phyloP scores from a whole-genome alignment of 92 coral and sea anemone species.

The Desmophyllum pertusum region DNA sequence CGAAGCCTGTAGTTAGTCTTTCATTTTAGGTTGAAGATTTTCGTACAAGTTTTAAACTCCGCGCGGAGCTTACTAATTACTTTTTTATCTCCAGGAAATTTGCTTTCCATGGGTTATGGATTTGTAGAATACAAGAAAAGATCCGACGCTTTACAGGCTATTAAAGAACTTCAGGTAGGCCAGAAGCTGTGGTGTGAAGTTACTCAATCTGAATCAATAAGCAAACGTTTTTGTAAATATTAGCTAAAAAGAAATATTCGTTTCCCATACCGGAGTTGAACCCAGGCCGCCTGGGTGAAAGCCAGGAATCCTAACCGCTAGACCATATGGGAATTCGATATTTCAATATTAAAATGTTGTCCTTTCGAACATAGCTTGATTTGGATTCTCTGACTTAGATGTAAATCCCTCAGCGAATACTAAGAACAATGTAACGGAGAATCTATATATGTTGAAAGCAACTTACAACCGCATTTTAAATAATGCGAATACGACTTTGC shows the following conservation, averaged over 20 bases:
- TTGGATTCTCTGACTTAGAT: no score
- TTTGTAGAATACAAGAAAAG: slow-evolving; percentile 93
- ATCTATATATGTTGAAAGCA: no score
- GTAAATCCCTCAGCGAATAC: no score
- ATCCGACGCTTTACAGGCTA: slow-evolving; percentile 79
- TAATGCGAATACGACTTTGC: no score
- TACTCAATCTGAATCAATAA: background rate
- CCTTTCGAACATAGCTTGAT: no score
- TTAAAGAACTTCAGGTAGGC: slow-evolving; percentile 87
- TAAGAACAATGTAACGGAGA: no score
- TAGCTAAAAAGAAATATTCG: background rate
- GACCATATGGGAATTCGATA: slow-evolving; percentile 93
- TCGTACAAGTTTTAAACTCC: background rate
- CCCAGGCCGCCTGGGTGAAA: slow-evolving; percentile 98
- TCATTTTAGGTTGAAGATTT: no score
- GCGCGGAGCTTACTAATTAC: background rate
- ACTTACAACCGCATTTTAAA: no score
- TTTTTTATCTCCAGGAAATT: slow-evolving; percentile 57
- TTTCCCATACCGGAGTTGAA: slow-evolving; percentile 25
- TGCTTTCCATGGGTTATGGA: slow-evolving; percentile 97
- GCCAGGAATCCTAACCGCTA: slow-evolving; percentile 99
- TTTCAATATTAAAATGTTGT: no score
- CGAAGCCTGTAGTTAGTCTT: background rate
- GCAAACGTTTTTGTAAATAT: background rate
- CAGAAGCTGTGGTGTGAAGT: no score